Conservation (phyloP, 2,113 vertebrate species). For the Entomyzon cyanotis region DNA sequence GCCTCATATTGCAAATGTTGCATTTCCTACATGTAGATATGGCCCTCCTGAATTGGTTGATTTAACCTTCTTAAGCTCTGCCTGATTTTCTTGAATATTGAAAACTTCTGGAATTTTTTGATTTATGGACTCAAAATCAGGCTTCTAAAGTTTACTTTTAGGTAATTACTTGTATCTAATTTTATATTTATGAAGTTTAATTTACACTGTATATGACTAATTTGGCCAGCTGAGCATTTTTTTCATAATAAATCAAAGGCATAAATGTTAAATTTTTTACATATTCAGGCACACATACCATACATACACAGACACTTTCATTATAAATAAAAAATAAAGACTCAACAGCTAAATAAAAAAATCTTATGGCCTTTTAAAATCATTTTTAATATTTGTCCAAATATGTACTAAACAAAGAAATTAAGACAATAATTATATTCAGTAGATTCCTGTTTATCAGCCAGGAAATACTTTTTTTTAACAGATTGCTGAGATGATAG, state of each 20-base stretch:
- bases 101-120: not conserved
- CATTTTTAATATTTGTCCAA: not conserved
- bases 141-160: not conserved
- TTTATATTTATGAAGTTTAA: not conserved
- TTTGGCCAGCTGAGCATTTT: not conserved
- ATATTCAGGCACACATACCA: not conserved
- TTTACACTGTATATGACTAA: not conserved
- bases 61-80: not conserved
- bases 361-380: accelerated
- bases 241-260: not conserved
- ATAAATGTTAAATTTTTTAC: not conserved
- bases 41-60: not conserved
- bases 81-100: not conserved
- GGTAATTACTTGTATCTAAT: not conserved
- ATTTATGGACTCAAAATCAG: not conserved
- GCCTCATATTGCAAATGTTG: not conserved
- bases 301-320: not conserved
- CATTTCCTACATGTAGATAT: accelerated
- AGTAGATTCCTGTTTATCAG: not conserved
- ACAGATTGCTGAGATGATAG: not conserved
- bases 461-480: not conserved
- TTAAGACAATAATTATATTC: not conserved
- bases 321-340: not conserved
- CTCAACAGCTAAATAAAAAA: not conserved
- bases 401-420: not conserved